A percentile compares a stretch with the other conserved stretches of the same genome.
Evolutionary conservation across 1,140 invertebrate species (phyloP).

Genomic region (Cecropterus lyciades): DNA sequence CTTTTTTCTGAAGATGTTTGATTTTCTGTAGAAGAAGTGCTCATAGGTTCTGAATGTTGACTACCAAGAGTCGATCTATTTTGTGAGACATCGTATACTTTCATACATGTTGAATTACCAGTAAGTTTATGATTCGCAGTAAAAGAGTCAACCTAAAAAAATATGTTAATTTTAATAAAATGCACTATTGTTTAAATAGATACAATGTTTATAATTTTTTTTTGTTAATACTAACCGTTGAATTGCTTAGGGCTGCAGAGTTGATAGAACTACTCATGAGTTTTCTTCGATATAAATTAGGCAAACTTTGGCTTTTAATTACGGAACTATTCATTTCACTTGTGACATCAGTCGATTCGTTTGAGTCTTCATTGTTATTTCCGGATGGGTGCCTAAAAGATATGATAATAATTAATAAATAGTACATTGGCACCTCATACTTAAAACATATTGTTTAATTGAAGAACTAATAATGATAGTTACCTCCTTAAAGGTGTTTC

Average conservation of each 20-base stretch:
- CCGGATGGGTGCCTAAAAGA: slow-evolving; percentile 89
- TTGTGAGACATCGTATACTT: slow-evolving; percentile 88
- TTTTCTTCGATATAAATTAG: slow-evolving; percentile 86
- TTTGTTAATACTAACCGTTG: slow-evolving; percentile 83
- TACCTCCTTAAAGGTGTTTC: slow-evolving; percentile 82
- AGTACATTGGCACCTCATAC: background rate
- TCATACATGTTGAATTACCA: slow-evolving; percentile 84
- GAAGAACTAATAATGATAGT: slow-evolving; percentile 18
- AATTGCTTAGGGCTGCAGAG: slow-evolving; percentile 84
- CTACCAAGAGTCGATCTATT: slow-evolving; percentile 76
- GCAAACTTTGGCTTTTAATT: slow-evolving; percentile 90
- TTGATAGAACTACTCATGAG: slow-evolving; percentile 77
- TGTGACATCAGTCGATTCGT: slow-evolving; percentile 67
- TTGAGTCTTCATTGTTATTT: slow-evolving; percentile 88
- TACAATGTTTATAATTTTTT: slow-evolving; percentile 48
- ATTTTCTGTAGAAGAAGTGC: slow-evolving; percentile 77
- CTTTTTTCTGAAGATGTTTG: slow-evolving; percentile 84
- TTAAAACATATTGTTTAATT: background rate
- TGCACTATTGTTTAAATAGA: background rate
- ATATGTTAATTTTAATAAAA: background rate
- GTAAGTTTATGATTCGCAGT: slow-evolving; percentile 81
- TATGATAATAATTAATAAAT: slow-evolving; percentile 39
- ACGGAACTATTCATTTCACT: slow-evolving; percentile 79
- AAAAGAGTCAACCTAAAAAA: slow-evolving; percentile 83
- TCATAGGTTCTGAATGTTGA: slow-evolving; percentile 86